Evolutionary conservation across 2,888 invertebrate species (phyloP), one percentile per base, ranked within the genome.

Genomic region (Meta bourneti): DNA sequence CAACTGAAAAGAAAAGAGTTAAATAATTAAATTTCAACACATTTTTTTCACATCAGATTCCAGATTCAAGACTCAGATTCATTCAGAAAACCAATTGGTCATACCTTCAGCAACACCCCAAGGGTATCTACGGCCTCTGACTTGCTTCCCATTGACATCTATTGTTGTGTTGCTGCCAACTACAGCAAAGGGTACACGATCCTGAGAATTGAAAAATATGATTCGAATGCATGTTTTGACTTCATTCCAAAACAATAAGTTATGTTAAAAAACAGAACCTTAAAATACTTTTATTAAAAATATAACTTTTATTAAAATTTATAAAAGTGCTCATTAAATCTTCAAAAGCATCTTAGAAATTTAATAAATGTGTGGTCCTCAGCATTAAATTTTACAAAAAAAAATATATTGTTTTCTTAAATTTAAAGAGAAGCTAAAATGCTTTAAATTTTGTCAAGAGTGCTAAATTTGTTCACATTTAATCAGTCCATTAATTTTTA

Each of bases 61-160:
- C 7, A 13, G 1, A 78, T 19, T 9, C 20, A 74, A 74, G 19
- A 74, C 48, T 20, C 6, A 54, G 54, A 72, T 61, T 19, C 69
- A 54, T 49, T 71, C 20, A 9, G 7, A 49, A 11, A 52, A 72
- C 69, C 0, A 19, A 75, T n/a, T 34, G 75, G 2, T 20, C 49
- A 16, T 81, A 97, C 97, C 97, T 96, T 99, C 99, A 54, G 99
- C 99, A 88, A 98, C 96, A 92, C 99, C 99, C 99, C 99, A 99
- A 0, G 99, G 99, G 96, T 99, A 99, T 95, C 98, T 97, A 93
- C 99, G 96, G 6, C 99, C 99, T 82, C 99, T 96, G 48, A 98
- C 95, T 95, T 91, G 80, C 94, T 94, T 93, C 1, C 94, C 93
- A 90, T 91, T 90, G 7, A 94, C 96, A 95, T 99, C 99, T 92